Base-by-base conservation (phyloP, 1,140 invertebrate species). In the Papilio xuthus region DNA sequence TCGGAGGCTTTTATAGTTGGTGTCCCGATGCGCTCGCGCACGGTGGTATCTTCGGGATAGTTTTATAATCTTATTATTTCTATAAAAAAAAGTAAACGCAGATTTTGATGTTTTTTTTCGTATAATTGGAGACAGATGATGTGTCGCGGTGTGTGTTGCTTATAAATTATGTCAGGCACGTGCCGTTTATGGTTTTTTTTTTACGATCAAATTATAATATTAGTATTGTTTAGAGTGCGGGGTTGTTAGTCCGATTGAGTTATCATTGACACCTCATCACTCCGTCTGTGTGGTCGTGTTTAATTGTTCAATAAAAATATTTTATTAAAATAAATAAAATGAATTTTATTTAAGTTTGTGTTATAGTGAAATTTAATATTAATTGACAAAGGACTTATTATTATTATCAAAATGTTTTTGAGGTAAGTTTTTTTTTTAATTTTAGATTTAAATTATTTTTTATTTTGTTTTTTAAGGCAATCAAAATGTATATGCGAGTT, bases 81-180 rank as follows among this genome's bases (percentile, higher is more conserved):
- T 90, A 92, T 92, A 92, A 93, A 93, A 92, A 93, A 93, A 93
- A 93, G 90, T 89, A 91, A 80, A 91, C 92, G 91, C 89, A 90
- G 87, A 89, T 89, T 90, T 90, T 88, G 87, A 89, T 90, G 91
- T 90, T 90, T 82, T 89, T 90, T 92, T 91, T 92, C 89, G 87
- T 85, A 81, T 79, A 80, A 56, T 50, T 78, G 13, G 18, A 41
- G 32, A 8, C 79, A 77, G 81, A 78, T 83, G 73, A 74, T 75
- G 56, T 77, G 80, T 79, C 83, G 79, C 83, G 84, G 60, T 88
- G 89, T 89, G 90, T 86, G 88, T 85, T 85, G 83, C 84, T 89
- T 87, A 88, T 90, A 79, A 89, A 89, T 90, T 88, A 92, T 93
- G 92, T 85, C 74, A 76, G 80, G 71, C 92, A 91, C 92, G 92